Evolutionary conservation across 2,113 vertebrate species (phyloP), one percentile per base, ranked within the genome.

Genomic region (Rhea americana): DNA sequence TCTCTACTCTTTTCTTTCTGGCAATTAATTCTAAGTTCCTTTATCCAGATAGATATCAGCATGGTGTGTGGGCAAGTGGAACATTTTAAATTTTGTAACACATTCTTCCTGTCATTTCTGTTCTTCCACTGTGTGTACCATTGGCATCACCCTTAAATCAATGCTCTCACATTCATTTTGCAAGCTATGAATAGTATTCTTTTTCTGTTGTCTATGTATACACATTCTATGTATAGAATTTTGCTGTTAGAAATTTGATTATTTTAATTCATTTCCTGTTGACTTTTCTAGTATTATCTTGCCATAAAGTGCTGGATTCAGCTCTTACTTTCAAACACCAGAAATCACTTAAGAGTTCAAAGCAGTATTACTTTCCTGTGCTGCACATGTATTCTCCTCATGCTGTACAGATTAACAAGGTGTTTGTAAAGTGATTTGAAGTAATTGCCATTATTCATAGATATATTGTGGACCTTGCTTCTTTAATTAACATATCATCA

Each of bases 241-340:
- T 62, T 14, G 51, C 13, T 73, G 45, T 21, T 16, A 85, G 37
- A 80, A 59, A 5, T 62, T 14, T 37, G 35, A 62, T 4, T 45
- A 21, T 68, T 73, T 70, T 15, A 50, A 63, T 83, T 83, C 16
- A 3, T 87, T 75, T 87, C 20, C 63, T 48, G 14, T 67, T 13
- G 20, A 19, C 5, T 85, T 82, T 10, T 73, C 28, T 73, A 74
- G 30, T 62, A 58, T 62, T 80, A 66, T 3, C 6, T 48, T 66
- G 48, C 10, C 53, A 7, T 75, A 37, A 79, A 68, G 51, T 72
- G 10, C 32, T 82, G 11, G 13, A 65, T 91, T 70, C 55, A 71
- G 8, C 20, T 91, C 13, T 50, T 82, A 58, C n/a, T 72, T 93
- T 85, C 43, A 77, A 85, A 90, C n/a, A 37, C 3, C 25, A 80